Evolutionary conservation across 2,113 vertebrate genomes (phyloP).

Genomic region (Vireo altiloquus): DNA sequence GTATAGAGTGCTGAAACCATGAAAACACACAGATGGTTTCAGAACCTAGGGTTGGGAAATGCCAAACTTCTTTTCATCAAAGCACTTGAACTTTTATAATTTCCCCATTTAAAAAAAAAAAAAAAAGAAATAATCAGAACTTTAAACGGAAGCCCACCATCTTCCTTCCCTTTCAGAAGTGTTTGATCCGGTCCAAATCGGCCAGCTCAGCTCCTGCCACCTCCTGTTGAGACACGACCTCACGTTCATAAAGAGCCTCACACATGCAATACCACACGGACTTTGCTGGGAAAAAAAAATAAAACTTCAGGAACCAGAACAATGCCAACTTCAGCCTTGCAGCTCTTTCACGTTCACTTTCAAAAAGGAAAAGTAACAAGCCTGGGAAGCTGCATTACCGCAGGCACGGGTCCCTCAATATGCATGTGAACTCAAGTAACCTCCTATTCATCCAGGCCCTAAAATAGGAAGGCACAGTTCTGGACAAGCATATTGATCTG

Average conservation of each 20-base stretch:
- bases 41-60: background rate
- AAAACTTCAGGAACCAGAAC: conserved; percentile 15
- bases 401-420: conserved; percentile 47
- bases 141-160: background rate
- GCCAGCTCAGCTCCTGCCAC: background rate
- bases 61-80: background rate
- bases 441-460: conserved; percentile 55
- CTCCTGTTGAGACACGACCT: conserved; percentile 6
- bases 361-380: conserved; percentile 35
- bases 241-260: background rate
- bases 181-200: background rate
- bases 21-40: background rate
- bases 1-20: background rate
- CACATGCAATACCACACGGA: background rate
- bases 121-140: background rate
- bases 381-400: conserved; percentile 9
- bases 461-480: conserved; percentile 62
- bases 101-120: background rate
- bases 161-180: background rate
- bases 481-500: conserved; percentile 67
- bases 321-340: conserved; percentile 1
- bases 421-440: conserved; percentile 64
- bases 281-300: background rate
- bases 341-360: conserved; percentile 52
- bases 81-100: background rate